Base-by-base conservation (phyloP, 2,888 invertebrate species). In the Oeneis ivallda region DNA sequence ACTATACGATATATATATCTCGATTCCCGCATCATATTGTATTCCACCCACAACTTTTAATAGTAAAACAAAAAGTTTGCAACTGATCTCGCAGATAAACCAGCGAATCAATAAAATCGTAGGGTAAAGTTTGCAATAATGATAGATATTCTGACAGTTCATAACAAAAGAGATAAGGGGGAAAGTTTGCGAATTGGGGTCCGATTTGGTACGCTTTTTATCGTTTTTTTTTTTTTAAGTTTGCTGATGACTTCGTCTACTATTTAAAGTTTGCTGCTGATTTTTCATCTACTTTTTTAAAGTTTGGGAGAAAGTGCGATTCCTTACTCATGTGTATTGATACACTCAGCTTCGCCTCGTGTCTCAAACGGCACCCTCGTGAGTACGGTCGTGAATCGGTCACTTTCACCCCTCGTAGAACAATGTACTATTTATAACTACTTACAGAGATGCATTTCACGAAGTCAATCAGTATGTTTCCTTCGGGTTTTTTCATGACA, bases 401-500 rank as follows among this genome's bases (percentile, higher is more conserved):
- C n/a, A n/a, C n/a, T n/a, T n/a, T n/a, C n/a, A n/a, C n/a, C n/a
- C n/a, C n/a, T n/a, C n/a, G n/a, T n/a, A n/a, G n/a, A n/a, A n/a
- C n/a, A n/a, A n/a, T n/a, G n/a, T n/a, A 26, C 26, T 26, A 6
- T 37, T 37, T 37, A 37, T 37, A 56, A 53, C 52, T 71, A 92
- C 94, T 93, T 87, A 95, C 95, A 67, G 86, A 86, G 70, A 95
- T 93, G 74, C 95, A 94, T 73, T 92, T 93, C 66, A 93, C 83
- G 34, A 96, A 94, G 78, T 94, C 89, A 1, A 94, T 86, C 26
- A 96, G 89, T 72, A 96, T 92, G 77, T 96, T 96, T 34, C 95
- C 95, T 70, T 94, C 93, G 3, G 95, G 95, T 53, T 94, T 93
- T 65, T 93, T 92, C 62, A 94, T 93, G 58, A 93, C 92, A 77